Evolutionary conservation across 1,140 invertebrate species (phyloP).

Genomic region (Ditylenchus dipsaci): DNA sequence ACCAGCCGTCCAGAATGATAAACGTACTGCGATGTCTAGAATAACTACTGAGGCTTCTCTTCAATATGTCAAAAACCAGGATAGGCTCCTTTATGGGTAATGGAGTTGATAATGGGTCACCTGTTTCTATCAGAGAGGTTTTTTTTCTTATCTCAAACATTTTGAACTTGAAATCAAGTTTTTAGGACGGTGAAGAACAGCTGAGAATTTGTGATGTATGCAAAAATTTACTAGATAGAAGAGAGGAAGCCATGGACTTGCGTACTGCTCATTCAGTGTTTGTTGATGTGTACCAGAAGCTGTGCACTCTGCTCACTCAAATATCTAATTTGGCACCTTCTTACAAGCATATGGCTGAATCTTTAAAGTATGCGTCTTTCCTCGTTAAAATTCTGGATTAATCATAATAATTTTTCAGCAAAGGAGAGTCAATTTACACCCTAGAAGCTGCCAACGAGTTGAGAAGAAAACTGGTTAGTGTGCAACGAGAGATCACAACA

Average conservation of each 20-base stretch:
- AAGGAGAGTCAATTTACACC: conserved; percentile 80
- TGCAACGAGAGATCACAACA: conserved; percentile 79
- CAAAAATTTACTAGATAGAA: conserved; percentile 71
- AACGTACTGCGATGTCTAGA: conserved; percentile 39
- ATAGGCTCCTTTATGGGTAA: conserved; percentile 31
- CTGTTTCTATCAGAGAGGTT: background rate
- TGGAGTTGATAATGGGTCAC: background rate
- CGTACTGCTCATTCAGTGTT: conserved; percentile 74
- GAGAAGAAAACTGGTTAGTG: conserved; percentile 73
- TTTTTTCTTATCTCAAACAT: background rate
- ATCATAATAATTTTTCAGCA: conserved; percentile 61
- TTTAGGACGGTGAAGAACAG: conserved; percentile 65
- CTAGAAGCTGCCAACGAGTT: conserved; percentile 76
- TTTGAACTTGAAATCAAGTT: background rate
- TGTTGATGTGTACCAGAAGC: conserved; percentile 75
- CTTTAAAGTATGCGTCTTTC: conserved; percentile 63
- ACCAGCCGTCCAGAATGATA: conserved; percentile 14
- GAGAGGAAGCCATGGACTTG: conserved; percentile 75
- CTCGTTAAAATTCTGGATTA: no score
- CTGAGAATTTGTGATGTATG: conserved; percentile 79
- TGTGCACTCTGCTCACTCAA: conserved; percentile 72
- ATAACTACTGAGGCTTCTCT: conserved; percentile 19
- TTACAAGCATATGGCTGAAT: conserved; percentile 77
- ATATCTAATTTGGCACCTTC: conserved; percentile 72
- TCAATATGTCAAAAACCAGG: conserved; percentile 25